A percentile compares a stretch with the other conserved stretches of the same genome.
Conservation (phyloP, 2,113 vertebrate species). For the Apteryx owenii region DNA sequence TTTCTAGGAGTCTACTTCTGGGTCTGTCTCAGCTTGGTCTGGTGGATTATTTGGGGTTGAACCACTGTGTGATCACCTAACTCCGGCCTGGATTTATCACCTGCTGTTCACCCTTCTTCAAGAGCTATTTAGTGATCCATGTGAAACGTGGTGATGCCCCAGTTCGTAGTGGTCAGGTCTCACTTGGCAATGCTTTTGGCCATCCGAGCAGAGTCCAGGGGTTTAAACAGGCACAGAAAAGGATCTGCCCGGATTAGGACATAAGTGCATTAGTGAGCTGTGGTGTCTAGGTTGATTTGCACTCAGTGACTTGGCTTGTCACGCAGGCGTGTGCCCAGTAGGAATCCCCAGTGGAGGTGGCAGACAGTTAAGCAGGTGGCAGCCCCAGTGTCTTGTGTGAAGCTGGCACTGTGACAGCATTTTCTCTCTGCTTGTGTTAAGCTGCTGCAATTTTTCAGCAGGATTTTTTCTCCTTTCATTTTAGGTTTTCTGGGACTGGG, state of each 20-base stretch:
- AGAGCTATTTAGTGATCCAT: neutral
- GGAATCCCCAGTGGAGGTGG: neutral
- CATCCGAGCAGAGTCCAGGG: neutral
- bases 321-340: accelerated
- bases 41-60: neutral
- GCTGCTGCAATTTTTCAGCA: neutral
- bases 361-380: neutral
- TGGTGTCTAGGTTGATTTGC: neutral
- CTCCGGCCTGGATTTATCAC: neutral
- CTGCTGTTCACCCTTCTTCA: accelerated
- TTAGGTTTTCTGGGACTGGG: neutral
- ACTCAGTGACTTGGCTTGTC: accelerated
- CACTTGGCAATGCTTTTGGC: neutral
- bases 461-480: neutral
- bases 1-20: neutral
- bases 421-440: neutral
- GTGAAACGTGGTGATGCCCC: neutral
- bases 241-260: neutral
- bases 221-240: neutral
- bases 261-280: neutral
- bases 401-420: neutral
- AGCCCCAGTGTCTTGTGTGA: neutral
- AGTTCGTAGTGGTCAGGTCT: neutral
- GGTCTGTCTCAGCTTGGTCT: neutral
- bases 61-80: neutral